These are phyloP conservation scores for Sebastes iracundus DNA, from an alignment of 2,797 vertebrate genomes.

Conservation along the genomic window DNA sequence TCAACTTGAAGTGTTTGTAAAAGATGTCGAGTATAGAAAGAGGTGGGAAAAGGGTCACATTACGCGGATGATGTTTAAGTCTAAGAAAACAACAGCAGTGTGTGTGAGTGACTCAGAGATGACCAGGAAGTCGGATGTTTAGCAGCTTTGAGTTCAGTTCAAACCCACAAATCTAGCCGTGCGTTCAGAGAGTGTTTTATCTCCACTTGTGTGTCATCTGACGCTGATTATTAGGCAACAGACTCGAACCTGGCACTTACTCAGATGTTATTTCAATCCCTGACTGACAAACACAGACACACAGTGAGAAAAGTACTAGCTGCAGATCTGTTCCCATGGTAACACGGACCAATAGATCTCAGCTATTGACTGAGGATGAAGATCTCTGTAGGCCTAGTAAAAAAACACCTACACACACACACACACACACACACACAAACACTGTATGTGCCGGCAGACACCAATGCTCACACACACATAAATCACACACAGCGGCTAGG, in stretches of 20 bases:
- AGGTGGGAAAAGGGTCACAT: not conserved
- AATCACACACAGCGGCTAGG: conserved; percentile 1
- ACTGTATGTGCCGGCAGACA: conserved; percentile 10
- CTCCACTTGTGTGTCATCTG: conserved; percentile 17
- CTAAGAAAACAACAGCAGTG: not conserved
- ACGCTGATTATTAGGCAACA: conserved; percentile 39
- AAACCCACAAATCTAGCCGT: not conserved
- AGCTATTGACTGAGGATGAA: conserved; percentile 72
- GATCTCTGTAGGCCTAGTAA: conserved; percentile 73
- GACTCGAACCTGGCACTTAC: conserved; percentile 52
- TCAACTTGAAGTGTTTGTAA: not conserved
- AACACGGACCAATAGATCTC: conserved; percentile 77
- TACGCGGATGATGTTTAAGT: not conserved
- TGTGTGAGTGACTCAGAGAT: not conserved
- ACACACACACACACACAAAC: no score
- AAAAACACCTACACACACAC: conserved; percentile 26
- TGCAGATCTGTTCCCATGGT: conserved; percentile 82
- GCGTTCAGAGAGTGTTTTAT: not conserved
- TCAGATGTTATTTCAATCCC: conserved; percentile 62
- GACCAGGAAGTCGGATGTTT: not conserved
- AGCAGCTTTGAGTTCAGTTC: conserved; percentile 3
- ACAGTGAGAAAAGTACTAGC: conserved; percentile 58
- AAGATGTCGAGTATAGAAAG: not conserved
- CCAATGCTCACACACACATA: not conserved
- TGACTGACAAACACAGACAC: conserved; percentile 65